Evolutionary conservation across 2,113 vertebrate genomes (phyloP), one percentile per base, ranked within the genome.

Genomic region (Myiopsitta monachus): DNA sequence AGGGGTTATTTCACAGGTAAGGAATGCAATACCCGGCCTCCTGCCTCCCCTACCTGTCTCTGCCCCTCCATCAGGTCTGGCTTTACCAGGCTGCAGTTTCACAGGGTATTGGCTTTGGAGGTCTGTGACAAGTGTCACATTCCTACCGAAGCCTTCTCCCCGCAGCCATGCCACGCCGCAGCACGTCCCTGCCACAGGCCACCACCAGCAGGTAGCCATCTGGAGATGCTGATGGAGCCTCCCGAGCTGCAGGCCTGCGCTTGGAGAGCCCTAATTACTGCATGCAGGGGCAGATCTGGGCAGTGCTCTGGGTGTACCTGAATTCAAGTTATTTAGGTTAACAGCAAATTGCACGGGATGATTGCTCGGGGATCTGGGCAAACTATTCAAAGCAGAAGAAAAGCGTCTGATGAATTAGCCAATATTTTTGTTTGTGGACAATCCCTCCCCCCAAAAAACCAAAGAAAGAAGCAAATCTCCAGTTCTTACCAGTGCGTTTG

Each of bases 241-340:
- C 51, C 57, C 4, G 1, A 51, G 86, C 88, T 36, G 78, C 93
- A 72, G 75, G 51, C 70, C 19, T 8, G 88, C 1, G 8, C 96
- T 52, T 26, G 96, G 92, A 95, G 88, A 83, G 13, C 61, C 85
- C 66, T 68, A 36, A 81, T 72, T 72, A 62, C 4, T 49, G 88
- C 95, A 1, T 93, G 95, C 96, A 95, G 91, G 88, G 96, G 96
- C 96, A 97, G 80, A 97, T 96, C 94, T 62, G 96, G 96, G 95
- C 94, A 76, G 73, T 69, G 80, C 94, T 75, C 77, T 33, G 93
- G 88, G 49, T 93, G 85, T 88, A 92, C 93, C 93, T 63, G 85
- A 28, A 44, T 67, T 62, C 11, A 9, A 92, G 86, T 57, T 93
- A 82, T 96, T 86, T 94, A 75, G 92, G 90, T 95, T 81, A 92